phyloP scores from a whole-genome alignment of 1,140 invertebrate species.

The Cyrtorhinus lividipennis region DNA sequence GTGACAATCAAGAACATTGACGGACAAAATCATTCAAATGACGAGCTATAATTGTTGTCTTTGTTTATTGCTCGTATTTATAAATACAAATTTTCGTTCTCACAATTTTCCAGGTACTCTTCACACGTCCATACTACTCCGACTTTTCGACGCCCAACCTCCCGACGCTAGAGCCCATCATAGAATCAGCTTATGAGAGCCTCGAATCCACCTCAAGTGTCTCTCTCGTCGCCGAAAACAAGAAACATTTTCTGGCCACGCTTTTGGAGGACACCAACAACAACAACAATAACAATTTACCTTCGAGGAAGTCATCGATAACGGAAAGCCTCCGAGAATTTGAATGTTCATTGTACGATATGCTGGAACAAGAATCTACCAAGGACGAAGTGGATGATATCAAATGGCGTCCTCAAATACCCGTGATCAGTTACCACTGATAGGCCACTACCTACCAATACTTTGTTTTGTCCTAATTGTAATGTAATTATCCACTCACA shows the following conservation, averaged over 20 bases:
- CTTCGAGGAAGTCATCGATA: neutral
- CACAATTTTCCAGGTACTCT: neutral
- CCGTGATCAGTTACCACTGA: slow-evolving; percentile 2
- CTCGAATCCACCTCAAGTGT: neutral
- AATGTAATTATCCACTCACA: no score
- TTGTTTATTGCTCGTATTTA: no score
- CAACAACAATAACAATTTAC: slow-evolving; percentile 1
- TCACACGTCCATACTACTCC: neutral
- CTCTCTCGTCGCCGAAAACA: neutral
- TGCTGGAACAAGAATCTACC: neutral
- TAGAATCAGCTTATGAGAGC: neutral
- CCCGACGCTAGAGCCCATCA: neutral
- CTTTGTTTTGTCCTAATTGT: no score
- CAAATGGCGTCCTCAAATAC: slow-evolving; percentile 8
- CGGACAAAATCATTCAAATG: no score
- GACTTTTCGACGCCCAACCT: neutral
- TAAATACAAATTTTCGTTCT: no score
- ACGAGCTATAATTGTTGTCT: no score
- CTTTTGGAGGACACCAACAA: slow-evolving; percentile 6
- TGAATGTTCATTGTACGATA: slow-evolving; percentile 1
- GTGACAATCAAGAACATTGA: no score
- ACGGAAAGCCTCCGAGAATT: slow-evolving; percentile 1
- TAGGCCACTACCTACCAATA: no score
- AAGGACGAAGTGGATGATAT: slow-evolving; percentile 1
- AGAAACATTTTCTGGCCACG: neutral